Evolutionary conservation across 2,888 invertebrate species (phyloP).

Genomic region (Trachelus iudaicus): DNA sequence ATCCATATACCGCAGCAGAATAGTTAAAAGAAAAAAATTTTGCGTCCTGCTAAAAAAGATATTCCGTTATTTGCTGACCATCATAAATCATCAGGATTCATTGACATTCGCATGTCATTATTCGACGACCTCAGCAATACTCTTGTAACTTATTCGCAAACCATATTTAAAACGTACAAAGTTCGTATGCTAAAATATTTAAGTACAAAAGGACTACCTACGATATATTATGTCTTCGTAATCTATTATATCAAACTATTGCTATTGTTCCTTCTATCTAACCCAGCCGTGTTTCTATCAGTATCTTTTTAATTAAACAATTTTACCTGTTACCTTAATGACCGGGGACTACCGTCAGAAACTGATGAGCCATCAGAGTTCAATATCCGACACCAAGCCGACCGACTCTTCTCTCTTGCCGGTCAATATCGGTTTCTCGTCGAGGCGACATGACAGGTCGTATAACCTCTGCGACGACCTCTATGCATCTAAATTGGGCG

Average conservation of each 20-base stretch:
- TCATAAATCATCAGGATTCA: neutral
- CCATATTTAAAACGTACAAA: neutral
- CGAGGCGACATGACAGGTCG: slow-evolving; percentile 42
- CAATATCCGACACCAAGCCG: neutral
- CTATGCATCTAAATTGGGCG: slow-evolving; percentile 45
- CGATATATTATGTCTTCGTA: neutral
- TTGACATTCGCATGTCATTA: neutral
- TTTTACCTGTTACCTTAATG: neutral
- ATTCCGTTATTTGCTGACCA: neutral
- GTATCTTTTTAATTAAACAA: neutral
- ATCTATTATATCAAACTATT: neutral
- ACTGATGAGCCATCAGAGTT: neutral
- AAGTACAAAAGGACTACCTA: neutral
- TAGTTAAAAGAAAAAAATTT: neutral
- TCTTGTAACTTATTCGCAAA: neutral
- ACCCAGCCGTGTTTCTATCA: neutral
- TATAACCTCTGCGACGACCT: slow-evolving; percentile 39
- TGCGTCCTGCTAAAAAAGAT: neutral
- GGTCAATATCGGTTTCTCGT: slow-evolving; percentile 5
- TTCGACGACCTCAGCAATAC: neutral
- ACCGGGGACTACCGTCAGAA: neutral
- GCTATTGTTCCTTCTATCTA: neutral
- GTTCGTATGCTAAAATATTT: neutral
- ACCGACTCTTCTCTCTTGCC: neutral
- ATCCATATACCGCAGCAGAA: neutral